A percentile compares a stretch with the other conserved stretches of the same genome.
phyloP scores from a whole-genome alignment of 2,797 vertebrate species.

The Poliocrania exsul region DNA sequence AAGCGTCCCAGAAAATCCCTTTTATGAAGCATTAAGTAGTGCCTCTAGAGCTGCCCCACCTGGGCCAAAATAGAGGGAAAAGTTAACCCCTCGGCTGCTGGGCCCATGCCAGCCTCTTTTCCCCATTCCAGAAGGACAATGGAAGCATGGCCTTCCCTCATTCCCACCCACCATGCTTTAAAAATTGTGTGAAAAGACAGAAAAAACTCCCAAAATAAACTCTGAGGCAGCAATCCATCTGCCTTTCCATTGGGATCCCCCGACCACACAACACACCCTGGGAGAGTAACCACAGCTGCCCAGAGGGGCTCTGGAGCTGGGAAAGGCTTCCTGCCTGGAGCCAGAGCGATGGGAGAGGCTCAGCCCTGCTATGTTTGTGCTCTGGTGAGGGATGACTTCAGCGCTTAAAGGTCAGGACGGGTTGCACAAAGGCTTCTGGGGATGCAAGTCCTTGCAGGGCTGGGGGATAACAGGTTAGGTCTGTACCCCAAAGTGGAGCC shows the following conservation, averaged over 20 bases:
- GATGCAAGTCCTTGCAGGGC: not conserved
- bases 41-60: not conserved
- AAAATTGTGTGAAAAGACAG: not conserved
- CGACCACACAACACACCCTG: not conserved
- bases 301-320: not conserved
- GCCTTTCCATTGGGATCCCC: not conserved
- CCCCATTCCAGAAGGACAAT: not conserved
- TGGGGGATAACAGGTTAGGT: not conserved
- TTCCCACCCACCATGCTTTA: not conserved
- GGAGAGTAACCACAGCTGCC: not conserved
- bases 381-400: conserved; percentile 52
- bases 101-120: fast-evolving
- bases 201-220: not conserved
- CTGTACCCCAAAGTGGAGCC: not conserved
- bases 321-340: not conserved
- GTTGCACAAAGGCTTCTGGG: conserved; percentile 23
- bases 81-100: not conserved
- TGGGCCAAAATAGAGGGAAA: not conserved
- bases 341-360: not conserved
- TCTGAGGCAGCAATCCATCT: not conserved
- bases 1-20: not conserved
- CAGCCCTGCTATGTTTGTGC: not conserved
- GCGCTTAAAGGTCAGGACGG: conserved; percentile 45
- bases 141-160: not conserved
- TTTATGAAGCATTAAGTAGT: not conserved